These are phyloP conservation scores for Apotomis turbidana DNA, from an alignment of 2,888 invertebrate species.

Conservation along the genomic window DNA sequence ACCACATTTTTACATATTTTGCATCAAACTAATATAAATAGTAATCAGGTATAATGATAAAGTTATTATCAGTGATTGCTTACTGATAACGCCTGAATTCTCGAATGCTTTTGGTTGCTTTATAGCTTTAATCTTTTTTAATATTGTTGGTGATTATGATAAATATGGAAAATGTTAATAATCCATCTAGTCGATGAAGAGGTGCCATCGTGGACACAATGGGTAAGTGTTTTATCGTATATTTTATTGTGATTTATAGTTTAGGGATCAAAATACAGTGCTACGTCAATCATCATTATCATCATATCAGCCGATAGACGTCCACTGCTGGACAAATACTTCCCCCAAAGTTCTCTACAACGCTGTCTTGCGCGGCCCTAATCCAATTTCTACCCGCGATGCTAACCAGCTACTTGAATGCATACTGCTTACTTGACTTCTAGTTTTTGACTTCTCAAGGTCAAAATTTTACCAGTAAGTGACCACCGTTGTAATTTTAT, in stretches of 20 bases:
- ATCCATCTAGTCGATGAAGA: conserved; percentile 58
- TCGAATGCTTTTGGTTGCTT: conserved; percentile 53
- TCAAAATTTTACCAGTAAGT: neutral
- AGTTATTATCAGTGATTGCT: conserved; percentile 39
- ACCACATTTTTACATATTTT: neutral
- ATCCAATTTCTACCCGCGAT: too few species aligned
- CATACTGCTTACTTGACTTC: neutral
- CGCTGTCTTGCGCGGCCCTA: too few species aligned
- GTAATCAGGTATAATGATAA: conserved; percentile 39
- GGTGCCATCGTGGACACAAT: conserved; percentile 60
- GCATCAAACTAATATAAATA: conserved; percentile 6
- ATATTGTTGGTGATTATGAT: conserved; percentile 48
- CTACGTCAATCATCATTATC: too few species aligned
- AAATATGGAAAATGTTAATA: conserved; percentile 61
- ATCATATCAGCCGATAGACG: too few species aligned
- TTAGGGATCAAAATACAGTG: neutral
- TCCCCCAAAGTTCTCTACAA: too few species aligned
- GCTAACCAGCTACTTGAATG: too few species aligned
- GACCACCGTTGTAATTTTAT: too few species aligned
- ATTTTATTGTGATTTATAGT: conserved; percentile 15
- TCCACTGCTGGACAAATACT: too few species aligned
- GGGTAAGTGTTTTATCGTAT: conserved; percentile 61
- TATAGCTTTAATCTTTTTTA: conserved; percentile 46
- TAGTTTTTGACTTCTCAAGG: neutral
- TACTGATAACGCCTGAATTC: conserved; percentile 37